Evolutionary conservation across 2,888 invertebrate genomes (phyloP).

Genomic region (Aricia artaxerxes): DNA sequence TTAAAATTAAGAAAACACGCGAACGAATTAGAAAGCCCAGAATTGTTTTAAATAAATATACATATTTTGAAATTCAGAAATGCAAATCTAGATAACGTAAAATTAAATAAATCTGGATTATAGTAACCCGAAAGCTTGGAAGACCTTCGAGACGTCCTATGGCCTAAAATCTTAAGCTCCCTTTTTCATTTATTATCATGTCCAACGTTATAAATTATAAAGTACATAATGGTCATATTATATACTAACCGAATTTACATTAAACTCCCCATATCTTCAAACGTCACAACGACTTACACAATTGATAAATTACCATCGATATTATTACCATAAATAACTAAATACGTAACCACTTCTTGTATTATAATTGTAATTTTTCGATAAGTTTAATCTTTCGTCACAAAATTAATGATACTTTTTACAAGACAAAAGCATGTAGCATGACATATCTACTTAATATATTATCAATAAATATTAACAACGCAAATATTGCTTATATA

Average conservation of each 20-base stretch:
- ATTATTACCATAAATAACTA: slow-evolving; percentile 21
- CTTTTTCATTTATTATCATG: not conserved
- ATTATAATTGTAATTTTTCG: not conserved
- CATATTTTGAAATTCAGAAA: too few relatives aligned
- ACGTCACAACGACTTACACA: slow-evolving; percentile 16
- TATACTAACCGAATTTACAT: not conserved
- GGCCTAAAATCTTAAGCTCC: not conserved
- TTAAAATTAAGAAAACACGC: slow-evolving; percentile 67
- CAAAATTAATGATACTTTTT: slow-evolving; percentile 21
- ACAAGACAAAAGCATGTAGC: not conserved
- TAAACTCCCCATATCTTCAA: not conserved
- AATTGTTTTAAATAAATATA: not conserved
- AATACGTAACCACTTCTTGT: slow-evolving; percentile 20
- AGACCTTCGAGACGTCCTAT: not conserved
- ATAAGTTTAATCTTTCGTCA: slow-evolving; percentile 19
- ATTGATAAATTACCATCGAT: slow-evolving; percentile 21
- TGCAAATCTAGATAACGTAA: too few relatives aligned
- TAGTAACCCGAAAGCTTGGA: too few relatives aligned
- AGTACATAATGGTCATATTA: not conserved
- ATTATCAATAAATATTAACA: not conserved
- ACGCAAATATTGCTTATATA: not conserved
- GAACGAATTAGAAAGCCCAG: not conserved
- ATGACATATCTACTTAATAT: not conserved
- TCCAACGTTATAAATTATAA: not conserved
- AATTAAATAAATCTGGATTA: too few relatives aligned